Evolutionary conservation across 2,888 invertebrate genomes (phyloP), one percentile per base, ranked within the genome.

Genomic region (Lycophotia porphyrea): DNA sequence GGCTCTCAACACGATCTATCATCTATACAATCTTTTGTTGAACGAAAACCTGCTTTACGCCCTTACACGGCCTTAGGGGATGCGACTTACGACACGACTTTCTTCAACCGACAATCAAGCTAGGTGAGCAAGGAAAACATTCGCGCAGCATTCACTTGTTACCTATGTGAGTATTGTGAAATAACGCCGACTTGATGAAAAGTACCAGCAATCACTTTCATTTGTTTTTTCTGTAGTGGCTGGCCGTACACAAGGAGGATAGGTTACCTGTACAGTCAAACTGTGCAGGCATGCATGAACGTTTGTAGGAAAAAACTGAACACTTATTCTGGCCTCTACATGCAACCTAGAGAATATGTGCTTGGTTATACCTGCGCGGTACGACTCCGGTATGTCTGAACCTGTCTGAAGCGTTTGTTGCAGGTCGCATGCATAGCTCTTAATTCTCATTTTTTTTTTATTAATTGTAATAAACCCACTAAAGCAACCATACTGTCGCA

Each of bases 1-100:
- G 18, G 15, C 58, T 66, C 42, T 27, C 24, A 9, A 47, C 42
- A 34, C 82, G 60, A 82, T 85, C 68, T 63, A 66, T 82, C 83
- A 85, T 74, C 36, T 42, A 69, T 58, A 71, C 36, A 71, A 69
- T 60, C 71, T 77, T 82, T 82, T 85, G 61, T 85, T 18, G 21
- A 49, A 13, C 44, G 69, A 52, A 71, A 71, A 82, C 31, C 55
- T 63, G 34, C 34, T 68, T 69, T 44, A 44, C 49, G 13, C 7
- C 24, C 64, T 69, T 58, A 44, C 42, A 18, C n/a, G 1, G 5
- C 39, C 18, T 39, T 18, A 18, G n/a, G n/a, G 15, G n/a, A 63
- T 63, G 63, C 63, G 39, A 63, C 39, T n/a, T 63, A 15, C 36
- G 24, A 63, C 15, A 1, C n/a, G 36, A 63, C n/a, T 63, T 39